Evolutionary conservation across 2,113 vertebrate species (phyloP).

Genomic region (Thomomys bottae): DNA sequence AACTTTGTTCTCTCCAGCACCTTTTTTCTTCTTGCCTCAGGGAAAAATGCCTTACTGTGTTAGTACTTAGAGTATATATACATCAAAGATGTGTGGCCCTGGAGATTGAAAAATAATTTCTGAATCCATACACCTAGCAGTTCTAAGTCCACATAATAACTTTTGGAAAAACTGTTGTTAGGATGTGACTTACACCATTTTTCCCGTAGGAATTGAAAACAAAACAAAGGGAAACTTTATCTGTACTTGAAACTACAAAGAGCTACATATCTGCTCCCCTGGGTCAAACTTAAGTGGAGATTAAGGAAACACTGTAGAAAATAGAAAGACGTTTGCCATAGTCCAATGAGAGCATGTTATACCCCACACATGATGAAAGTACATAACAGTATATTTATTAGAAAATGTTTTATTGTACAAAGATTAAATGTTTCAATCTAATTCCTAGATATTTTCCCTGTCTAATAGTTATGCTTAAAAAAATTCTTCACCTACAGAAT

Average conservation of each 20-base stretch:
- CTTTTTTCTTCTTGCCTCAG: neutral
- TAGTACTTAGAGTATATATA: slow-evolving; percentile 36
- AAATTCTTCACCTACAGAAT: neutral
- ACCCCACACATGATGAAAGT: neutral
- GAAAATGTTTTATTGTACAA: neutral
- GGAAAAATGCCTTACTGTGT: slow-evolving; percentile 25
- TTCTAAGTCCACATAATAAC: slow-evolving; percentile 57
- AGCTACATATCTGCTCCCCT: neutral
- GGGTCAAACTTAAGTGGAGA: neutral
- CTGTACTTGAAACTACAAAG: neutral
- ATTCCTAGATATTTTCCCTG: neutral
- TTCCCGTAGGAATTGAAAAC: slow-evolving; percentile 27
- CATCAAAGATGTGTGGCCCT: slow-evolving; percentile 44
- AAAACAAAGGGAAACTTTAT: slow-evolving; percentile 9
- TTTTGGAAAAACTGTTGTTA: slow-evolving; percentile 49
- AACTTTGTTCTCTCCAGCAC: neutral
- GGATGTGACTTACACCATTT: neutral
- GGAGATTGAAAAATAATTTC: slow-evolving; percentile 56
- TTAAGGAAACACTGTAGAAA: neutral
- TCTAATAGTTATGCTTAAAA: neutral
- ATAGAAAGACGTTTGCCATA: neutral
- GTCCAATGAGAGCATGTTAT: neutral
- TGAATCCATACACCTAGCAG: neutral
- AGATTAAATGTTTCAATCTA: neutral
- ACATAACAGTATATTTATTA: neutral